Evolutionary conservation across 2,888 invertebrate genomes (phyloP), one percentile per base, ranked within the genome.

Genomic region (Nezara viridula): DNA sequence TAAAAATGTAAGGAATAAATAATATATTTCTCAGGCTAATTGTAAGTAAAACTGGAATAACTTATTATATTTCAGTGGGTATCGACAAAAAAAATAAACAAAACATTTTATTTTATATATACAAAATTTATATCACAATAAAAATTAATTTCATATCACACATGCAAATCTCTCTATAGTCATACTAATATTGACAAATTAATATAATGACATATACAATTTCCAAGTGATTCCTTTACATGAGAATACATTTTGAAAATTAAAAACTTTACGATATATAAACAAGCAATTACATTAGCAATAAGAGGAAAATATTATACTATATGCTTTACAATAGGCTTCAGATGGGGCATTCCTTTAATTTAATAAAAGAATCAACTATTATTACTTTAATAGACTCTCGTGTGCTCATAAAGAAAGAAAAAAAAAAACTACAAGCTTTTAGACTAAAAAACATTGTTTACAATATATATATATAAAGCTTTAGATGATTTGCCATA

Each of bases 51-150:
- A 44, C 12, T 81, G 81, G 81, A 81, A 44, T 81, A 47, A 81
- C 81, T 81, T 40, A n/a, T n/a, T n/a, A 81, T 5, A 44, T 44
- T 81, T 40, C 40, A 81, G 44, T n/a, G n/a, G 44, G n/a, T 44
- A 81, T 81, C n/a, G 81, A 81, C 81, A 81, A 81, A 60, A 66
- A 81, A 81, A 44, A 81, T 81, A 81, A 81, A 81, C 81, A 81
- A 81, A 44, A 81, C 81, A 47, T 81, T 81, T 81, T 81, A 81
- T 81, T 81, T 44, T 44, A 21, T 81, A 81, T 81, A 47, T 81
- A 81, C 81, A 81, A 81, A 81, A 81, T 47, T 81, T 81, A 81
- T 81, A 81, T 81, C 66, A 73, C 66, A 73, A 73, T 73, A 73
- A 73, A 73, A 73, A 73, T 73, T 73, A 73, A 73, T 37, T 73